Evolutionary conservation across 2,888 invertebrate species (phyloP), one percentile per base, ranked within the genome.

Genomic region (Drosophila neonasuta): DNA sequence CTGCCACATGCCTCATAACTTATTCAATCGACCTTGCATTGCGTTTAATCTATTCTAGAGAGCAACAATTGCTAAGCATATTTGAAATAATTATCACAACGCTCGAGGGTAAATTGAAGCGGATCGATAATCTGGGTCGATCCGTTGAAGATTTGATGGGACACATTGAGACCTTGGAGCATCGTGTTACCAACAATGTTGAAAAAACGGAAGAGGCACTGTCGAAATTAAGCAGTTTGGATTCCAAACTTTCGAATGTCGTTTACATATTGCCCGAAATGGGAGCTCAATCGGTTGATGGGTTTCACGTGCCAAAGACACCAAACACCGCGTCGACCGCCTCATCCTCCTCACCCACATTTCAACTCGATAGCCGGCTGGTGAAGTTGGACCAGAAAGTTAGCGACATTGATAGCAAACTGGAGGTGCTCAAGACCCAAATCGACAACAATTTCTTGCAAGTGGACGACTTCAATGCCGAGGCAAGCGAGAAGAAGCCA

Each of bases 81-180:
- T 97, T 97, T 91, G 97, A 97, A 91, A 96, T 96, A 58, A 96
- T 97, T 78, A 96, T 97, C 65, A 96, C 96, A 80, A 97, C 96
- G 29, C 91, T 97, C 80, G 97, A 97, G 90, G 95, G 96, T 5
- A 97, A 97, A 92, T 92, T 97, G 11, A 96, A 96, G 89, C 93
- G 96, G 79, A 96, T 97, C 88, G 97, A 97, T 88, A 96, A 96
- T 89, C 91, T 97, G 62, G 97, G 97, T 90, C 95, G 96, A 90
- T 96, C 96, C 0, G 96, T 97, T 2, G 96, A 97, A 88, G 96
- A 96, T 88, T 91, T 97, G 63, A 96, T 96, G 96, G 92, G 96
- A 77, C 92, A 96, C 86, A 95, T 97, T 7, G 97, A 97, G 91
- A 94, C 94, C 1, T 91, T 97, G 48, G 96, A 97, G 90, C 94